phyloP scores from a whole-genome alignment of 2,888 invertebrate genomes.

The Colletes collaris region DNA sequence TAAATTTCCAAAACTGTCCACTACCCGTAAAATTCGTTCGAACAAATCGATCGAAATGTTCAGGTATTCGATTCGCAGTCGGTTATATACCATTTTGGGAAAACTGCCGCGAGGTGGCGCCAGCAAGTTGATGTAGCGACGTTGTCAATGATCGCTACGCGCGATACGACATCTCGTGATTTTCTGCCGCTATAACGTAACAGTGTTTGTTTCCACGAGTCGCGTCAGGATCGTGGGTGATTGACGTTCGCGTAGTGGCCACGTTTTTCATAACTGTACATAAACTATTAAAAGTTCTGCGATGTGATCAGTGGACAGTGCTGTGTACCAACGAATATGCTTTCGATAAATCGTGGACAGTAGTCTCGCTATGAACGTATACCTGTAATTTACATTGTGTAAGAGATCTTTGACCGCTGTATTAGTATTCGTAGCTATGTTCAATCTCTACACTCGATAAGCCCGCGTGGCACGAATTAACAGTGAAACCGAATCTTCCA shows the following conservation, averaged over 20 bases:
- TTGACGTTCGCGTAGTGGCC: slow-evolving; percentile 13
- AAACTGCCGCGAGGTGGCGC: slow-evolving; percentile 10
- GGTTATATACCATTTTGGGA: background rate
- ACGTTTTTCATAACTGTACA: slow-evolving; percentile 9
- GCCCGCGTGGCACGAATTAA: slow-evolving; percentile 54
- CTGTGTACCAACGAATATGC: background rate
- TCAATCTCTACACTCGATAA: slow-evolving; percentile 37
- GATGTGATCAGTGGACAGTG: slow-evolving; percentile 10
- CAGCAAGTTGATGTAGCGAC: background rate
- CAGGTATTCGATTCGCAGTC: background rate
- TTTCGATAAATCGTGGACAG: background rate
- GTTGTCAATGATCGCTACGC: slow-evolving; percentile 34
- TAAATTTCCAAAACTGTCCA: no score
- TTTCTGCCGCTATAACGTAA: slow-evolving; percentile 19
- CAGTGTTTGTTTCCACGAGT: slow-evolving; percentile 43
- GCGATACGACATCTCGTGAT: slow-evolving; percentile 50
- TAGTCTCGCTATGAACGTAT: slow-evolving; percentile 1
- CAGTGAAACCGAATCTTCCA: slow-evolving; percentile 28
- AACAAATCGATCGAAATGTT: no score
- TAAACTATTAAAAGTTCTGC: slow-evolving; percentile 13
- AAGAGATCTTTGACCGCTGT: slow-evolving; percentile 37
- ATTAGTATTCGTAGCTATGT: slow-evolving; percentile 45
- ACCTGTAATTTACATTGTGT: slow-evolving; percentile 7
- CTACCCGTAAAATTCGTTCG: no score
- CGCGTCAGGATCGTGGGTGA: slow-evolving; percentile 37